These are phyloP conservation scores for Thelaira solivaga DNA, from an alignment of 2,888 invertebrate genomes.

Conservation along the genomic window DNA sequence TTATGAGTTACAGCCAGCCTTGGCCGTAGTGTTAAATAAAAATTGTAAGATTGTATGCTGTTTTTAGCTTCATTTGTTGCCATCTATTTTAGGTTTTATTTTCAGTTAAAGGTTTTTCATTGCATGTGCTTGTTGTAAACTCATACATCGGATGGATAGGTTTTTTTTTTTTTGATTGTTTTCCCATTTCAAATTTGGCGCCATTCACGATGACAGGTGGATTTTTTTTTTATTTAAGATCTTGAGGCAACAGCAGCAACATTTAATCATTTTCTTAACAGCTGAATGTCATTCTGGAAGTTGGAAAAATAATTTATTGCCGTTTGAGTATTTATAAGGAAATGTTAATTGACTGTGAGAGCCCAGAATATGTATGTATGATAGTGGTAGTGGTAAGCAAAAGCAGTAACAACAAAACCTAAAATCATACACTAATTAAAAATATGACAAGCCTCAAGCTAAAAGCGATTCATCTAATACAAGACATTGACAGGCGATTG, in stretches of 20 bases:
- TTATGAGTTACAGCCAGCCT: conserved; percentile 58
- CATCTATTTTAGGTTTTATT: conserved; percentile 38
- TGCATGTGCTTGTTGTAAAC: neutral
- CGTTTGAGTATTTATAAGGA: conserved; percentile 42
- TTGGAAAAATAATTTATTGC: conserved; percentile 55
- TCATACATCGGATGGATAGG: neutral
- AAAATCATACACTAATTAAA: conserved; percentile 47
- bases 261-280: conserved; percentile 58
- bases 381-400: neutral
- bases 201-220: conserved; percentile 60
- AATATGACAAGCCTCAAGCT: conserved; percentile 39
- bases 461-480: conserved; percentile 12
- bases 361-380: neutral
- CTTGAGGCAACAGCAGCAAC: conserved; percentile 20
- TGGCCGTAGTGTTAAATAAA: conserved; percentile 46
- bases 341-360: conserved; percentile 54
- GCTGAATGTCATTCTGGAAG: conserved; percentile 56
- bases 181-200: conserved; percentile 55
- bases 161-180: conserved; percentile 44
- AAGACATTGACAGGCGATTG: conserved; percentile 25
- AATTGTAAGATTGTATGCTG: conserved; percentile 27
- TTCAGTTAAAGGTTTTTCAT: conserved; percentile 45
- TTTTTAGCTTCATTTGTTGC: conserved; percentile 9
- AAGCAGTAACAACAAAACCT: conserved; percentile 7
- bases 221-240: conserved; percentile 40